These are phyloP conservation scores for Bos taurus DNA, from an alignment of 2,113 vertebrate genomes.

Conservation along the genomic window ARS-UCD2.0 NC_037328.1:54790001-54790500, in stretches of 20 bases:
- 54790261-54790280: not conserved
- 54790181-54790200: not conserved
- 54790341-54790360: constrained; percentile 42
- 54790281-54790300: not conserved
- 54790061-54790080: not conserved
- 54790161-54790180: not conserved
- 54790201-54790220: not conserved
- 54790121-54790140: not conserved
- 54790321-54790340: constrained; percentile 54
- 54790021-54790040: not conserved
- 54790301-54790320: not conserved
- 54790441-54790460: constrained; percentile 62
- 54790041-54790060: not conserved
- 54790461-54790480: constrained; percentile 43
- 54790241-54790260: not conserved
- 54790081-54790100: not conserved
- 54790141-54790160: not conserved
- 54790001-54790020: not conserved
- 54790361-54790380: constrained; percentile 53
- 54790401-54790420: constrained; percentile 52
- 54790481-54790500: constrained; percentile 37
- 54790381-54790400: constrained; percentile 55
- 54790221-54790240: not conserved
- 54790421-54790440: constrained; percentile 48
- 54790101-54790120: not conserved